Evolutionary conservation across 2,888 invertebrate species (phyloP).

Genomic region (Tetheella fluctuosa): DNA sequence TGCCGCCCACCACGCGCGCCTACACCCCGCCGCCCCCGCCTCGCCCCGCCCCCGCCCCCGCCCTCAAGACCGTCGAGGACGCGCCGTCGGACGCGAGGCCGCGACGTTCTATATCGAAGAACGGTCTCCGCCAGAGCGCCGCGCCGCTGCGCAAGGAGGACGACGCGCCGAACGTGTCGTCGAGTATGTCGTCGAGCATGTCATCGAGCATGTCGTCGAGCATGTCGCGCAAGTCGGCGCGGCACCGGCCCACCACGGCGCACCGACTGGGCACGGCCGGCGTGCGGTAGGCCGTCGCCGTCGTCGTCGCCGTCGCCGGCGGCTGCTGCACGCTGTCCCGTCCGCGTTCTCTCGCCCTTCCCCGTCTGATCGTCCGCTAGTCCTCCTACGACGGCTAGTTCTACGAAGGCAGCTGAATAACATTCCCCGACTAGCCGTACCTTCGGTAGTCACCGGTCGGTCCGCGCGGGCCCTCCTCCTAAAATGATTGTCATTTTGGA

Average conservation of each 20-base stretch:
- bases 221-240: constrained; percentile 35
- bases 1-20: constrained; percentile 89
- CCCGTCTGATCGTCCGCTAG: constrained; percentile 18
- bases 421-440: too few relatives aligned
- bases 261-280: constrained; percentile 64
- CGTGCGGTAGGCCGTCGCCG: constrained; percentile 49
- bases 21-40: constrained; percentile 88
- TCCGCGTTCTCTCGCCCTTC: constrained; percentile 30
- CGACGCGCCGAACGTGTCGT: background rate
- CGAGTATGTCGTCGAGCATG: background rate
- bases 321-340: too few relatives aligned
- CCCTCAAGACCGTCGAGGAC: constrained; percentile 16
- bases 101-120: background rate
- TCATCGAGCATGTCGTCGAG: background rate
- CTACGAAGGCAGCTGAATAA: too few relatives aligned
- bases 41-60: constrained; percentile 26
- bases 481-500: background rate
- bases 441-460: too few relatives aligned
- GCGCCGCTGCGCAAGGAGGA: constrained; percentile 54
- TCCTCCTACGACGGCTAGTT: too few relatives aligned
- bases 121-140: constrained; percentile 41
- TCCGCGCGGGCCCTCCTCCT: background rate
- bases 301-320: constrained; percentile 16
- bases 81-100: constrained; percentile 13
- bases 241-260: constrained; percentile 53